A percentile compares a stretch with the other conserved stretches of the same genome.
phyloP scores from a whole-genome alignment of 2,888 invertebrate genomes.

The Zygothrica quintamaculata region DNA sequence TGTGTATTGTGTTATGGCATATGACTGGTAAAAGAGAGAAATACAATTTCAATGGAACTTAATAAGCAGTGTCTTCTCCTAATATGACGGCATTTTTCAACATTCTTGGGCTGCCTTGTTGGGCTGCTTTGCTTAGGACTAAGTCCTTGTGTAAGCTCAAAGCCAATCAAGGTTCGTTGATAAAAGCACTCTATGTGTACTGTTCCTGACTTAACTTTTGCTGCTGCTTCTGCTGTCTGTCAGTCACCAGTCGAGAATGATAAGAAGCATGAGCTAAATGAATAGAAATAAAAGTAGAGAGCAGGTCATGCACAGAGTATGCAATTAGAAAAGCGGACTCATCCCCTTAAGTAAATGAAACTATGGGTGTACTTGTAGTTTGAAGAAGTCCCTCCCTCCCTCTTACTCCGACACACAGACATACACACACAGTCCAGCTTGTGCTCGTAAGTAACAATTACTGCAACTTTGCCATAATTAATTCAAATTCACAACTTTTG shows the following conservation, averaged over 20 bases:
- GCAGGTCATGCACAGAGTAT: conserved; percentile 31
- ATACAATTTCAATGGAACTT: conserved; percentile 38
- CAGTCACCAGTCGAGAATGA: background rate
- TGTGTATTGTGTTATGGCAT: conserved; percentile 1
- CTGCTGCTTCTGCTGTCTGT: background rate
- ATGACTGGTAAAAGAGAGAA: conserved; percentile 5
- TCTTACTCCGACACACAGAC: conserved; percentile 10
- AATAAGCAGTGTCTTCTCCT: conserved; percentile 29
- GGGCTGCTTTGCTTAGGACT: too few relatives aligned
- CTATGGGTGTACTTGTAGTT: conserved; percentile 1
- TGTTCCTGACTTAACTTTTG: background rate
- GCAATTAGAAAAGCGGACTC: conserved; percentile 34
- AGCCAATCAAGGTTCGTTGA: conserved; percentile 44
- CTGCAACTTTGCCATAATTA: conserved; percentile 54
- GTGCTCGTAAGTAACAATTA: conserved; percentile 15
- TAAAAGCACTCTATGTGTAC: conserved; percentile 14
- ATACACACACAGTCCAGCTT: background rate
- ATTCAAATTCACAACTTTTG: conserved; percentile 56
- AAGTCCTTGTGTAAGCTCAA: conserved; percentile 14
- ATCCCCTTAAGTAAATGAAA: background rate
- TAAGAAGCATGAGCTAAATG: too few relatives aligned
- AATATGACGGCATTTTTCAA: conserved; percentile 36
- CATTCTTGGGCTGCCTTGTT: conserved; percentile 28
- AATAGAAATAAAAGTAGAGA: background rate
- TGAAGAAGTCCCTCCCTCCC: conserved; percentile 8